These are phyloP conservation scores for Ancistrus triradiatus DNA, from an alignment of 2,113 vertebrate species.

Conservation along the genomic window DNA sequence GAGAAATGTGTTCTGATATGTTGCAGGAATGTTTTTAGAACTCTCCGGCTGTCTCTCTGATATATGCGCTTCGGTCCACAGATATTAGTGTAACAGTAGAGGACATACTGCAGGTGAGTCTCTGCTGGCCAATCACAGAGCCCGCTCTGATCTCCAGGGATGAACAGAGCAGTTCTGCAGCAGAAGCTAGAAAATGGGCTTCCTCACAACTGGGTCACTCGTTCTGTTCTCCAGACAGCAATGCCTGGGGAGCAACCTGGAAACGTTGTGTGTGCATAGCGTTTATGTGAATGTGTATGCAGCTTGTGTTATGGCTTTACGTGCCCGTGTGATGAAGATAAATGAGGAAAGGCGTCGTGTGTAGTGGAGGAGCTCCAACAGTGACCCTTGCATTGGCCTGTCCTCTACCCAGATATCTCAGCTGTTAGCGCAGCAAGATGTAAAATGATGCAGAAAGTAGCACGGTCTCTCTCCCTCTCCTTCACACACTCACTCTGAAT, in stretches of 20 bases:
- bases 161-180: constrained; percentile 33
- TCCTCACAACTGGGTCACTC: constrained; percentile 69
- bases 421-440: constrained; percentile 8
- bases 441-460: constrained; percentile 13
- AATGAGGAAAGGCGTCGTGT: constrained; percentile 1
- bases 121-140: constrained; percentile 41
- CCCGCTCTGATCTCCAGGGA: constrained; percentile 41
- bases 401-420: constrained; percentile 6
- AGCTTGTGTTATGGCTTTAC: background rate
- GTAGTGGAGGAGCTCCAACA: background rate
- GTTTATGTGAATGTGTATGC: constrained; percentile 25
- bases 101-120: constrained; percentile 49
- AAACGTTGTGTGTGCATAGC: constrained; percentile 24
- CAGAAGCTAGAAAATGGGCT: constrained; percentile 50
- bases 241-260: constrained; percentile 24
- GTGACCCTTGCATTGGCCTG: too few relatives aligned
- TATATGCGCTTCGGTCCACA: constrained; percentile 42
- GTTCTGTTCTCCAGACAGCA: constrained; percentile 47
- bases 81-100: constrained; percentile 45
- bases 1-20: background rate
- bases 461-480: constrained; percentile 13
- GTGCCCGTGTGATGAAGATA: constrained; percentile 4
- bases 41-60: constrained; percentile 26
- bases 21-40: too few relatives aligned
- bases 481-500: constrained; percentile 27